Evolutionary conservation across 2,888 invertebrate genomes (phyloP).

Genomic region (Caenorhabditis wallacei): DNA sequence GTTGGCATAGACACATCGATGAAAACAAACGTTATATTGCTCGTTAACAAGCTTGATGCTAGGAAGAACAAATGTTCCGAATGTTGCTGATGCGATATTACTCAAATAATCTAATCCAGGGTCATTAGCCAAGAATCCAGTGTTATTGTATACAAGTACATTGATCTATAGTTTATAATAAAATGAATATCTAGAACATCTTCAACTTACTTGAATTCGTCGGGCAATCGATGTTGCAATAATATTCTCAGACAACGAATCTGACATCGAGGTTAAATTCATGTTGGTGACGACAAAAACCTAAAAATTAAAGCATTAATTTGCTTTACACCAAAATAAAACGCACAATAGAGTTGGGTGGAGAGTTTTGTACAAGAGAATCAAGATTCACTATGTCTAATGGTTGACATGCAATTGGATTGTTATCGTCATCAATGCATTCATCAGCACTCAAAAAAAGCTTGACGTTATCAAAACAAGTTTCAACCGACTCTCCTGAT

Average conservation of each 20-base stretch:
- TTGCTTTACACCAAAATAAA: neutral
- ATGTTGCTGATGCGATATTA: conserved; percentile 44
- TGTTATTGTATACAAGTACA: conserved; percentile 51
- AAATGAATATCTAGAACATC: neutral
- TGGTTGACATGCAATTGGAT: conserved; percentile 5
- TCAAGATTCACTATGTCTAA: conserved; percentile 31
- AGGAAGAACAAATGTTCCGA: conserved; percentile 49
- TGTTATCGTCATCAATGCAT: conserved; percentile 16
- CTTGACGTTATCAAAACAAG: neutral
- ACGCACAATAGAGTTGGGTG: conserved; percentile 50
- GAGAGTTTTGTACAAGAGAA: conserved; percentile 32
- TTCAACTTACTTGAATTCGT: conserved; percentile 41
- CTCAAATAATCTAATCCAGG: conserved; percentile 29
- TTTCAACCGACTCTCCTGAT: neutral
- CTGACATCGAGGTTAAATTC: neutral
- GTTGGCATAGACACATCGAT: no score
- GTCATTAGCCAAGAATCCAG: conserved; percentile 8
- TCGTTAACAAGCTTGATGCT: conserved; percentile 15
- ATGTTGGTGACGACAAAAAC: conserved; percentile 56
- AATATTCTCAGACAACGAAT: conserved; percentile 13
- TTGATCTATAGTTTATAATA: conserved; percentile 36
- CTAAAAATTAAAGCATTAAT: conserved; percentile 26
- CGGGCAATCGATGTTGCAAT: conserved; percentile 57
- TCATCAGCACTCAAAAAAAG: neutral
- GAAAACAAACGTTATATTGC: conserved; percentile 28